Evolutionary conservation across 2,797 vertebrate genomes (phyloP).

Genomic region (Catharus ustulatus): DNA sequence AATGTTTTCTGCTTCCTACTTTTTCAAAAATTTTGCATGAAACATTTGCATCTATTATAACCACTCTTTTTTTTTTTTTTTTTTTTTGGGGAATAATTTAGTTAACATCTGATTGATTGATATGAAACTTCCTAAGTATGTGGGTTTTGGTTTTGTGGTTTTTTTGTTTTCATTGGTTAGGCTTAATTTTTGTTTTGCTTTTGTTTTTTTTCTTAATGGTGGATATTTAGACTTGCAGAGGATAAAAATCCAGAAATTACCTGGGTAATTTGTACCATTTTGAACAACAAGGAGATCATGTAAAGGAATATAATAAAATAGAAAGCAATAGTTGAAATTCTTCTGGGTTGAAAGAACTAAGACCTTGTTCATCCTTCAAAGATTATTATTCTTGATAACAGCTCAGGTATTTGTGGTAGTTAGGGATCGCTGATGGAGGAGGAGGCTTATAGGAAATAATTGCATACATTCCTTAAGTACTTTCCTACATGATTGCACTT

Average conservation of each 20-base stretch:
- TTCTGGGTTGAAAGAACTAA: not conserved
- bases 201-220: not conserved
- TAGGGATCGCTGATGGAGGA: not conserved
- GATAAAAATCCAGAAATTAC: not conserved
- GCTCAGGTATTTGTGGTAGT: not conserved
- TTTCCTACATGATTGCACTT: not conserved
- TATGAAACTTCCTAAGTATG: not conserved
- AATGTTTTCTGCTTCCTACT: not conserved
- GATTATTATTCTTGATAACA: not conserved
- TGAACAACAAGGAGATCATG: not conserved
- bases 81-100: not conserved
- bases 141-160: not conserved
- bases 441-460: not conserved
- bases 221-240: not conserved
- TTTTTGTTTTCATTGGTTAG: not conserved
- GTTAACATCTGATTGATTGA: not conserved
- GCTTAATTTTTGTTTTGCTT: not conserved
- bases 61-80: not conserved
- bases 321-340: not conserved
- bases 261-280: not conserved
- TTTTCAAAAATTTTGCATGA: not conserved
- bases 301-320: not conserved
- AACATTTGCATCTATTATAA: not conserved
- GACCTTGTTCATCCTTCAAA: not conserved
- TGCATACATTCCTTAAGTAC: not conserved